phyloP scores from a whole-genome alignment of 2,113 vertebrate species.

The Tragelaphus imberbis region DNA sequence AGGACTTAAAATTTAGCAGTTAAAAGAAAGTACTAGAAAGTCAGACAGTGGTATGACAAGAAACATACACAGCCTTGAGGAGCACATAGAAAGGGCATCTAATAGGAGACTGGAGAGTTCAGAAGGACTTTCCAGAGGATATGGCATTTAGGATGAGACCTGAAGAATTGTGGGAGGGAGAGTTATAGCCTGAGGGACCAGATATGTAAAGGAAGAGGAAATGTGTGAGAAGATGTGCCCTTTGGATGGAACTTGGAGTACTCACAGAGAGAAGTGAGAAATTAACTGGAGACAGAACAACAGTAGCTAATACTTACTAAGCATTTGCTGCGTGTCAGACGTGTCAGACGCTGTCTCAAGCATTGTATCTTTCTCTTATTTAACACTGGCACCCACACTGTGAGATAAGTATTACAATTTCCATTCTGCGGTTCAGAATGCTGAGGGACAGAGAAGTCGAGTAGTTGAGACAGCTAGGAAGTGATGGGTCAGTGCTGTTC shows the following conservation, averaged over 20 bases:
- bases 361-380: neutral
- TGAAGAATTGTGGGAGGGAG: neutral
- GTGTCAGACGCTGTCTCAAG: neutral
- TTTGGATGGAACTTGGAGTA: neutral
- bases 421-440: neutral
- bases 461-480: neutral
- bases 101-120: neutral
- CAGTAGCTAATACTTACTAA: neutral
- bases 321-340: neutral
- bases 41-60: neutral
- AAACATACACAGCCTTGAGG: neutral
- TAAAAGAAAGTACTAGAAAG: neutral
- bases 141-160: neutral
- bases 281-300: neutral
- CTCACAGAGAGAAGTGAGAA: neutral
- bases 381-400: neutral
- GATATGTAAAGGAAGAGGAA: neutral
- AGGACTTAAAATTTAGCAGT: neutral
- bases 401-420: neutral
- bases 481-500: neutral
- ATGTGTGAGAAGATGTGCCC: neutral
- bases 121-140: neutral
- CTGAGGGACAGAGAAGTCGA: neutral
- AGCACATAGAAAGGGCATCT: neutral
- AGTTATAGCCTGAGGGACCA: neutral